Percentiles rank a stretch among this genome's conserved stretches.
Conservation (phyloP, 1,140 invertebrate species). For the Babylonia areolata region DNA sequence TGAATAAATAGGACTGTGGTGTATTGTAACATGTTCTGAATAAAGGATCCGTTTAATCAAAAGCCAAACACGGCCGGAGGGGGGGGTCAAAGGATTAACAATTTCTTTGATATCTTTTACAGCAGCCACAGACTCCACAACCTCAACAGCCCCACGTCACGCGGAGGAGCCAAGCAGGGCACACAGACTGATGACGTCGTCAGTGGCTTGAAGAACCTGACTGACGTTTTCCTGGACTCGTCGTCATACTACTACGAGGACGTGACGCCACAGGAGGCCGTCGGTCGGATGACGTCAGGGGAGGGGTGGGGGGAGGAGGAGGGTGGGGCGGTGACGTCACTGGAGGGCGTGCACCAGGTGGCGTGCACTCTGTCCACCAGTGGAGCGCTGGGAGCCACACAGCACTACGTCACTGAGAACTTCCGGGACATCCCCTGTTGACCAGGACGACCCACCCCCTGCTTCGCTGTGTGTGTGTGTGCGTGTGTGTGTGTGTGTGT, state of each 20-base stretch:
- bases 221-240: too few species aligned
- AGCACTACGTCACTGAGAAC: slow-evolving; percentile 19
- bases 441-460: not conserved
- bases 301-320: slow-evolving; percentile 3
- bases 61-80: too few species aligned
- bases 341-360: slow-evolving; percentile 11
- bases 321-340: not conserved
- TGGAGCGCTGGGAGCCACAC: slow-evolving; percentile 12
- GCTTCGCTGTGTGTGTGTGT: not conserved
- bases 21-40: too few species aligned
- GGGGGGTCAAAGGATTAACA: too few species aligned
- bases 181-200: not conserved
- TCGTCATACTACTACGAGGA: not conserved
- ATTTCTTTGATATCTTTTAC: too few species aligned
- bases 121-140: too few species aligned
- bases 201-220: too few species aligned
- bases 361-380: slow-evolving; percentile 27
- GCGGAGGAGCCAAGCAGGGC: too few species aligned
- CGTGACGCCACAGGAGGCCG: not conserved
- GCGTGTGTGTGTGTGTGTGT: not conserved
- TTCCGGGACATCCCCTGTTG: not conserved
- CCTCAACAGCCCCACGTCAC: too few species aligned
- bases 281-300: slow-evolving; percentile 11
- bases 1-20: too few species aligned
- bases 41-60: too few species aligned